phyloP scores from a whole-genome alignment of 2,888 invertebrate genomes.

The Ichneumon xanthorius region DNA sequence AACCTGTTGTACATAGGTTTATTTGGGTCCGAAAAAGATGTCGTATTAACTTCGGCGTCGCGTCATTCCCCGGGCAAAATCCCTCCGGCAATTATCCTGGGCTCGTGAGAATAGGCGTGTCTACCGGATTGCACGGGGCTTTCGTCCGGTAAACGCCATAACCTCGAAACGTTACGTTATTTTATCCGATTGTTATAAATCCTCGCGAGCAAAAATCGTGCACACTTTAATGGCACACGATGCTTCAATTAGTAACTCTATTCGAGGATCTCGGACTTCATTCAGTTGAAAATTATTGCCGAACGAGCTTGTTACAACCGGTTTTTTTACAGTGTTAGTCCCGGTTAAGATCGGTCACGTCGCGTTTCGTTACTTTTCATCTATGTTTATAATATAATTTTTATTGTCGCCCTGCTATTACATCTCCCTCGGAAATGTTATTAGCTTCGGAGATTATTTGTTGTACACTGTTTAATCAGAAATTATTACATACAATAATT shows the following conservation, averaged over 20 bases:
- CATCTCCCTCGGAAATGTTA: neutral
- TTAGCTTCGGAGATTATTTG: too few relatives aligned
- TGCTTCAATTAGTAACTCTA: neutral
- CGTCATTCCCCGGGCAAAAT: conserved; percentile 49
- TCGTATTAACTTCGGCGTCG: conserved; percentile 46
- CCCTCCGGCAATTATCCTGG: conserved; percentile 48
- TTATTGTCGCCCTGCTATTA: neutral
- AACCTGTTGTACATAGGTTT: neutral
- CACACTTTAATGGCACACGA: neutral
- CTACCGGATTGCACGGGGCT: conserved; percentile 21
- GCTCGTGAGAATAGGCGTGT: conserved; percentile 54
- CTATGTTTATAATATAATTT: neutral
- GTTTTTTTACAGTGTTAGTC: neutral
- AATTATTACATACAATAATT: neutral
- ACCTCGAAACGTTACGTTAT: conserved; percentile 33
- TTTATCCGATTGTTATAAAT: neutral
- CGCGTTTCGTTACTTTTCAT: neutral
- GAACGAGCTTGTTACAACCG: neutral
- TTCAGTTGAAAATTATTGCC: neutral
- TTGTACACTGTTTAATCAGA: neutral
- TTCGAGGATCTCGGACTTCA: too few relatives aligned
- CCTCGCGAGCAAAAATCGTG: neutral
- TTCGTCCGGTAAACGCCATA: conserved; percentile 27
- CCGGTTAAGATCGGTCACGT: neutral
- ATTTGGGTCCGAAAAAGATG: neutral